phyloP scores from a whole-genome alignment of 2,113 vertebrate species.

The Pteronura brasiliensis region DNA sequence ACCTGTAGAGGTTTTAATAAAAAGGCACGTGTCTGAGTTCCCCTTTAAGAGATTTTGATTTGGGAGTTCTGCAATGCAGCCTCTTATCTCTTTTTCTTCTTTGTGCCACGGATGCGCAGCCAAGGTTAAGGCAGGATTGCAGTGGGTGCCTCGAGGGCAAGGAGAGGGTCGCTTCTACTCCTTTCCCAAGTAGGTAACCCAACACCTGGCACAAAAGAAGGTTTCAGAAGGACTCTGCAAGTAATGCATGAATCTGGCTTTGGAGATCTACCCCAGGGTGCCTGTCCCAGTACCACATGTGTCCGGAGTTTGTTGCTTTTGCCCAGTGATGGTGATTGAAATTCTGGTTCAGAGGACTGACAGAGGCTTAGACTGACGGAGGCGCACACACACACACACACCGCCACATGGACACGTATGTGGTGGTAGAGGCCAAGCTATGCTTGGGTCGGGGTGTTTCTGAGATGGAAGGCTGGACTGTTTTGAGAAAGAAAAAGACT shows the following conservation, averaged over 20 bases:
- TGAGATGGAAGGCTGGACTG: background rate
- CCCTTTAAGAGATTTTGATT: background rate
- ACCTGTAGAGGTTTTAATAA: background rate
- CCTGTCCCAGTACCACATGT: background rate
- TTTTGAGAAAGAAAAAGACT: background rate
- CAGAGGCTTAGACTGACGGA: background rate
- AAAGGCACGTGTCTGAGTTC: background rate
- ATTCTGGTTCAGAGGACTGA: background rate
- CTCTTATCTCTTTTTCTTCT: background rate
- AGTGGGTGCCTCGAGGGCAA: background rate
- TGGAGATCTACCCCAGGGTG: background rate
- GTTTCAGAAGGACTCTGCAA: background rate
- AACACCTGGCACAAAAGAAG: background rate
- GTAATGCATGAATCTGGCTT: background rate
- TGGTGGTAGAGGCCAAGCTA: background rate
- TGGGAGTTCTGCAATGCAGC: background rate
- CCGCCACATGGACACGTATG: background rate
- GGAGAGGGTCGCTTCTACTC: background rate
- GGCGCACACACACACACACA: fast-evolving
- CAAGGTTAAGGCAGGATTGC: background rate
- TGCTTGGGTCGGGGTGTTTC: background rate
- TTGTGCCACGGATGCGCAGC: background rate
- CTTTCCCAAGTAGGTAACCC: background rate
- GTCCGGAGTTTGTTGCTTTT: background rate
- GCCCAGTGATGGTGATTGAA: background rate